Percentiles rank a stretch among this genome's conserved stretches.
phyloP scores from a whole-genome alignment of 2,888 invertebrate genomes.

The Eilema caniola region DNA sequence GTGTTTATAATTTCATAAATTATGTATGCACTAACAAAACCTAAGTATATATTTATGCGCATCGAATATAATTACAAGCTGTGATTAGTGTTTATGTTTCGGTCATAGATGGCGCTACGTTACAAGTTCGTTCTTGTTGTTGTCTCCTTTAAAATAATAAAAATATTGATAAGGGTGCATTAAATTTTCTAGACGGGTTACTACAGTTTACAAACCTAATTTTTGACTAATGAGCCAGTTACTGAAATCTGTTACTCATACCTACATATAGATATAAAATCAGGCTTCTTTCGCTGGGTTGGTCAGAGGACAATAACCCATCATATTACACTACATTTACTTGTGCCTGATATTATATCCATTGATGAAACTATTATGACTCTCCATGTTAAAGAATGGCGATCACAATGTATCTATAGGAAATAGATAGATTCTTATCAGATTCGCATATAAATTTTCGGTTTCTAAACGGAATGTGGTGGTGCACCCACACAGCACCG shows the following conservation, averaged over 20 bases:
- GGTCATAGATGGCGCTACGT: too few relatives aligned
- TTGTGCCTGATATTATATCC: background rate
- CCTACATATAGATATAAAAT: background rate
- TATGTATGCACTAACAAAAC: too few relatives aligned
- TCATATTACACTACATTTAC: background rate
- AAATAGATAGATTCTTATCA: constrained; percentile 49
- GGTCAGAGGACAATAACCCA: background rate
- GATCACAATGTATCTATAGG: constrained; percentile 30
- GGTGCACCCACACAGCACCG: constrained; percentile 67
- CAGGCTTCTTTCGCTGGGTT: background rate
- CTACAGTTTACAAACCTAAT: background rate
- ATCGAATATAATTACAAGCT: too few relatives aligned
- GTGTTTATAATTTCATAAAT: too few relatives aligned
- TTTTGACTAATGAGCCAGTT: background rate
- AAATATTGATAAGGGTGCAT: too few relatives aligned
- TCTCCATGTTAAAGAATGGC: constrained; percentile 15
- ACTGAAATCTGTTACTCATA: background rate
- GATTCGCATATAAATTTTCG: constrained; percentile 45
- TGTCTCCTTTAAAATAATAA: too few relatives aligned
- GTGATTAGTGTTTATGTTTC: too few relatives aligned
- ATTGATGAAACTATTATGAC: constrained; percentile 8
- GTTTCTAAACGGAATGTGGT: constrained; percentile 45
- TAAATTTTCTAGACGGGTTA: too few relatives aligned
- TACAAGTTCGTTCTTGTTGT: too few relatives aligned
- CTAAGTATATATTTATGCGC: too few relatives aligned